These are phyloP conservation scores for Dolichallabes microphthalmus DNA, from an alignment of 2,113 vertebrate species.

Conservation along the genomic window DNA sequence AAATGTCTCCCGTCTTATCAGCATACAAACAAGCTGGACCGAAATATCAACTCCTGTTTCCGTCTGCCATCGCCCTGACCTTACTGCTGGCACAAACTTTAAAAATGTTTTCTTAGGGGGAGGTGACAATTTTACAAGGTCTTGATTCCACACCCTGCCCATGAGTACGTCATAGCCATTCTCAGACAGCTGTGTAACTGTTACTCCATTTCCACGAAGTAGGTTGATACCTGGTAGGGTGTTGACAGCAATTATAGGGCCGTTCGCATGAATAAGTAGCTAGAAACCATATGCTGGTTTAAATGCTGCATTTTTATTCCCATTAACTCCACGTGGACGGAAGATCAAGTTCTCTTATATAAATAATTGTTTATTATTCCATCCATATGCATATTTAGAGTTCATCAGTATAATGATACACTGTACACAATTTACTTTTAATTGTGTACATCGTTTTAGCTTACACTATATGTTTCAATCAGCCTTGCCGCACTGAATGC, in stretches of 20 bases:
- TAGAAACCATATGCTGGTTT: neutral
- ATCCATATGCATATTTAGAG: neutral
- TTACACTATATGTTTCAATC: too few relatives aligned
- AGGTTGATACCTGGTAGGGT: neutral
- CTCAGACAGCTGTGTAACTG: neutral
- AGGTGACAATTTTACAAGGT: neutral
- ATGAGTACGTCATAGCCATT: neutral
- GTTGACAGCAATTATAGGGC: neutral
- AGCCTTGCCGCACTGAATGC: too few relatives aligned
- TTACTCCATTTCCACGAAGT: neutral
- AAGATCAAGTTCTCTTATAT: neutral
- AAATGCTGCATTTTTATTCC: neutral
- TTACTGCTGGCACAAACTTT: neutral
- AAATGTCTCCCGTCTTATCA: neutral
- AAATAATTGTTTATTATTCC: neutral
- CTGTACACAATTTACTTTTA: too few relatives aligned
- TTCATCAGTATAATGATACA: neutral
- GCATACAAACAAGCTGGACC: neutral
- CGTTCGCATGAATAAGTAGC: constrained; percentile 5
- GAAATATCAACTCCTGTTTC: neutral
- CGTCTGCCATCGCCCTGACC: neutral
- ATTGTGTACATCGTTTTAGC: too few relatives aligned
- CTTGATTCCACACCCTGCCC: neutral
- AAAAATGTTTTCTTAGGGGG: neutral
- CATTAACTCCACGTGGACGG: neutral